Evolutionary conservation across 2,797 vertebrate species (phyloP).

Genomic region (Yasuhikotakia modesta): DNA sequence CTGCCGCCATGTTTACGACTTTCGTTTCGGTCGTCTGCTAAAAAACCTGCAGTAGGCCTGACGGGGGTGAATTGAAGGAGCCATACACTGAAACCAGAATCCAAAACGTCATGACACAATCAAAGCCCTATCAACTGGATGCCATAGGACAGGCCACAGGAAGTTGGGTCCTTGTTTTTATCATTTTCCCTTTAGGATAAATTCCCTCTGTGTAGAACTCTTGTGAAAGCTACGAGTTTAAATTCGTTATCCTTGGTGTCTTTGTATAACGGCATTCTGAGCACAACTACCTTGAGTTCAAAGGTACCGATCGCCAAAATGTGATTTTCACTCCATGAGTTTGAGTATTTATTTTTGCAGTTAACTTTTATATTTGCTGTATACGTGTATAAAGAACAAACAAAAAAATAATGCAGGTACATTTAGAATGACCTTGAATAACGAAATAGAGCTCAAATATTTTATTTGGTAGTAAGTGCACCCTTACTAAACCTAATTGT

Average conservation of each 20-base stretch:
- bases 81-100: slow-evolving; percentile 59
- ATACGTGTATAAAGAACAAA: slow-evolving; percentile 61
- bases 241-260: slow-evolving; percentile 29
- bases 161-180: slow-evolving; percentile 8
- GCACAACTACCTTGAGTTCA: slow-evolving; percentile 57
- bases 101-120: slow-evolving; percentile 59
- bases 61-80: slow-evolving; percentile 40
- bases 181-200: slow-evolving; percentile 29
- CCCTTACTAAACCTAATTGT: slow-evolving; percentile 72
- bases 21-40: slow-evolving; percentile 94
- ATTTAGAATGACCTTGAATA: slow-evolving; percentile 51
- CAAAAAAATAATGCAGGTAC: slow-evolving; percentile 53
- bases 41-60: slow-evolving; percentile 94
- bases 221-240: slow-evolving; percentile 26
- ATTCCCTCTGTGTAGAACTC: slow-evolving; percentile 36
- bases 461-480: slow-evolving; percentile 66
- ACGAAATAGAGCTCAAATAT: slow-evolving; percentile 67
- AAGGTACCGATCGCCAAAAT: slow-evolving; percentile 48
- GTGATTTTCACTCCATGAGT: slow-evolving; percentile 56
- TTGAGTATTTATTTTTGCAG: slow-evolving; percentile 59
- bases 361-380: slow-evolving; percentile 58
- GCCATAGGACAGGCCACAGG: slow-evolving; percentile 37
- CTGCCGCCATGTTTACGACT: slow-evolving; percentile 98
- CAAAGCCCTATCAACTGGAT: slow-evolving; percentile 37
- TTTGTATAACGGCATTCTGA: slow-evolving; percentile 47